Base-by-base conservation (phyloP, 2,113 vertebrate genomes). In the Hydrochoerus hydrochaeris region DNA sequence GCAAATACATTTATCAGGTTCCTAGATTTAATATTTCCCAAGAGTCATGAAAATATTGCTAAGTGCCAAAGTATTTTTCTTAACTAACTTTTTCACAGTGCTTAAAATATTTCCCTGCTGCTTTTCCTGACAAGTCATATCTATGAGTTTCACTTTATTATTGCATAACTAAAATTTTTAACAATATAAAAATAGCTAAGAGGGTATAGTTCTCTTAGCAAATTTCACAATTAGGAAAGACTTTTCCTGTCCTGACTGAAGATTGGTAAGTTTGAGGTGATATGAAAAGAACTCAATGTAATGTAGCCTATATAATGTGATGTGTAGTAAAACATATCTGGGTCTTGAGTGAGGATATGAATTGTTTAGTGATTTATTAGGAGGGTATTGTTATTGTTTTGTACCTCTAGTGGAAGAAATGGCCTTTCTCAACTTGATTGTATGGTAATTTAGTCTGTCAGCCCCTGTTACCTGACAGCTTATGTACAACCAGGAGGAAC, bases 51-150 rank as follows among this genome's bases (percentile, higher is more conserved):
- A 92, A 88, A 75, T 92, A 92, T 65, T 97, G 49, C 71, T 69
- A 91, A 93, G 85, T 77, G 81, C 65, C 81, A 73, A 94, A 67
- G 83, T 80, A 86, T 96, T 94, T 97, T 97, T 96, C 94, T 85
- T 95, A 82, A 94, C 62, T 87, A 96, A 90, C 86, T 95, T 95
- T 78, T 97, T 97, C 89, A 93, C 5, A 89, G 80, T 85, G 67
- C 75, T 97, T 94, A 85, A 88, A 96, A 95, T 32, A 84, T 93
- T 95, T 93, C 67, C 69, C 75, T 85, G 69, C 81, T 85, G 80
- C 83, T 95, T 92, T 92, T 96, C 67, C 73, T 93, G 85, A 95
- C 88, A 97, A 95, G 85, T 65, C 71, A 60, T 91, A 80, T 80
- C 38, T 54, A 38, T 82, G 63, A 46, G 44, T 92, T 97, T 96